Base-by-base conservation (phyloP, 2,113 vertebrate genomes). In the Rhinogobius similis region DNA sequence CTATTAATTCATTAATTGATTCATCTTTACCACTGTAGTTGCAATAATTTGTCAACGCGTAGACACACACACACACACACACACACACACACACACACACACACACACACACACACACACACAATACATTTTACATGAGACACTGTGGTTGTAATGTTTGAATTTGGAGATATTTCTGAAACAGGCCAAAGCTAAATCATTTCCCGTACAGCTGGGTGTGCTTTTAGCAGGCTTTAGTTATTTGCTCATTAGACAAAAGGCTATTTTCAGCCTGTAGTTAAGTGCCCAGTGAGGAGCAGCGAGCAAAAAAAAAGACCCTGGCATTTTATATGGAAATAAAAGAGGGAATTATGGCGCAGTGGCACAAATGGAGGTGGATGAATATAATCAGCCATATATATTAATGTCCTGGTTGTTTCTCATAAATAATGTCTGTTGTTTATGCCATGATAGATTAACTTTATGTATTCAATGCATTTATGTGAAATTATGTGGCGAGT, bases 211-310 rank as follows among this genome's bases (percentile, higher is more conserved):
- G 58, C 58, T 61, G 58, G 58, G 18, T 36, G 20, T 20, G 58
- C 58, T 61, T 61, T 61, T 61, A 61, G 39, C 62, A 43, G 39
- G 62, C 62, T 43, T 43, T 63, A 43, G 62, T 63, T 63, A 63
- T 43, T 63, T 63, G n/a, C 38, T 63, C 39, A 63, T 41, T 43
- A 63, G 62, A 63, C 36, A 43, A 63, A 38, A 8, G n/a, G 21
- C 38, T 41, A 63, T 63, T 63, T 41, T 63, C n/a, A 24, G 38
- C 21, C 36, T 39, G 38, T 43, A 21, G 39, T 24, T 63, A 41
- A 63, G 36, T 41, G 62, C 62, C 36, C 21, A 23, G 62, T 43
- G 36, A 63, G 39, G 13, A 24, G 62, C 36, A 63, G 38, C 38
- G 23, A 13, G 38, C n/a, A 41, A 36, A 20, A 63, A 63, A 63